Base-by-base conservation (phyloP, 2,113 vertebrate species). In the Crypturellus undulatus region DNA sequence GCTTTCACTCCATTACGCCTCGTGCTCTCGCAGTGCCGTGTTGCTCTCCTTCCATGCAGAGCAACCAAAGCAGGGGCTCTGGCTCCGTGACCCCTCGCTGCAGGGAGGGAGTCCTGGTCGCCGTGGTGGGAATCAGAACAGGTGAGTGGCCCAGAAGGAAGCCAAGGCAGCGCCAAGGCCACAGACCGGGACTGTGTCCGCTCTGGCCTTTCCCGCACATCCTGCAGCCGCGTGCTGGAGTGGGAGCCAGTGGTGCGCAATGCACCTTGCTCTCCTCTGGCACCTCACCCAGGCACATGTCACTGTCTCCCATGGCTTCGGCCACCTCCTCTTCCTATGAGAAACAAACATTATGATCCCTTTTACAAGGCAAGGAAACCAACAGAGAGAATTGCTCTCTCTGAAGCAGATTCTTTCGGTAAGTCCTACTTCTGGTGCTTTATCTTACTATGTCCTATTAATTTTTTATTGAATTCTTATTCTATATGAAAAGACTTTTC, bases 1-100 rank as follows among this genome's bases (percentile, higher is more conserved):
- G 10, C 43, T 28, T 0, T 0, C 20, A 42, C 20, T 58, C 19
- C 2, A 0, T 65, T 79, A 54, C 62, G 2, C 20, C 9, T 70
- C 34, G 59, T 49, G 24, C 69, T 87, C 71, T 70, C 87, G 32
- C 17, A 2, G 0, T 26, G 32, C 22, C 0, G 0, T 81, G 24
- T 22, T 87, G 34, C 72, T 43, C 36, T 78, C 73, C 69, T 40
- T 71, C 38, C 28, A 19, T 0, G 0, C 26, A 43, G n/a, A 78
- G 20, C 56, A 89, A n/a, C 22, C 52, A 26, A 89, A 79, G 34
- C 62, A 76, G 58, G 26, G 72, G 69, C 12, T n/a, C 42, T 64
- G 51, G 10, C 45, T 89, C 54, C 49, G 25, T 1, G 3, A 34
- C 47, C 80, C 32, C 54, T 86, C 70, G 26, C 72, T 80, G 15